These are phyloP conservation scores for Eueides isabella DNA, from an alignment of 1,140 invertebrate species.

Conservation along the genomic window DNA sequence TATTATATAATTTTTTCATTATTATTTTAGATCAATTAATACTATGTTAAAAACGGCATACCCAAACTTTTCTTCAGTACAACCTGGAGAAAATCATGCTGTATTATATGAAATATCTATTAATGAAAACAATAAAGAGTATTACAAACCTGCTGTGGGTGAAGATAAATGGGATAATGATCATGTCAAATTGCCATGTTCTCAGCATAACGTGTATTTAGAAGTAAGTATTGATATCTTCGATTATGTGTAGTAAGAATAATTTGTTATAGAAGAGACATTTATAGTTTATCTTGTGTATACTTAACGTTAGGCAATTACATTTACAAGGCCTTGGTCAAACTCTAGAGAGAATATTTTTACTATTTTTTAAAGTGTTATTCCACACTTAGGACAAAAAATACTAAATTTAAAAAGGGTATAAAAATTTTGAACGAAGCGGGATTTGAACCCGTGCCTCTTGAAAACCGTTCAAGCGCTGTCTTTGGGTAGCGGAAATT, in stretches of 20 bases:
- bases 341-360: too few species aligned
- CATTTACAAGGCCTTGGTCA: too few species aligned
- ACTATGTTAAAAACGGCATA: slow-evolving; percentile 10
- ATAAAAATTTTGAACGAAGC: too few species aligned
- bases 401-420: too few species aligned
- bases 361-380: too few species aligned
- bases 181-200: slow-evolving; percentile 35
- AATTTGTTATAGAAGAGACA: background rate
- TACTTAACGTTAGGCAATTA: too few species aligned
- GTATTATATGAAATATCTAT: slow-evolving; percentile 24
- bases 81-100: slow-evolving; percentile 17
- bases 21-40: background rate
- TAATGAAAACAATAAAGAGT: background rate
- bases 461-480: too few species aligned
- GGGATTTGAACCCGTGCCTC: too few species aligned
- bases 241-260: background rate
- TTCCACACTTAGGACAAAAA: too few species aligned
- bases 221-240: slow-evolving; percentile 22
- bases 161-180: slow-evolving; percentile 33
- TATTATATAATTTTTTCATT: too few species aligned
- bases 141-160: slow-evolving; percentile 14
- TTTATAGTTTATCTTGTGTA: background rate
- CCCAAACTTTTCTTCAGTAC: slow-evolving; percentile 19
- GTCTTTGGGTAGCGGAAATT: too few species aligned
- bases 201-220: slow-evolving; percentile 22